phyloP scores from a whole-genome alignment of 2,888 invertebrate genomes.

The Chirona hameri region DNA sequence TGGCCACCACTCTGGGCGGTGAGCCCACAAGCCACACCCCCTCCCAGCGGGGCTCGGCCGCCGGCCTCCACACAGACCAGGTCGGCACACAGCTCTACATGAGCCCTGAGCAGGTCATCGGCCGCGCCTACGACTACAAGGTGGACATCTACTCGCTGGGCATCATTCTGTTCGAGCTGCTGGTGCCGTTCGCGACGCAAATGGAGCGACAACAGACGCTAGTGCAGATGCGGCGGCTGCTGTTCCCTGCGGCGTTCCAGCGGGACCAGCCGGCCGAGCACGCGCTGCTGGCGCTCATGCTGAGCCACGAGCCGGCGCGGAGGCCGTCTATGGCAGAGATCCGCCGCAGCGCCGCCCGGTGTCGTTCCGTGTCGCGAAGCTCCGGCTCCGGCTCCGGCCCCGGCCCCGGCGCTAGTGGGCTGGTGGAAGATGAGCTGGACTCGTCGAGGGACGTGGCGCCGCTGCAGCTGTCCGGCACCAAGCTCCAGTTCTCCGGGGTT shows the following conservation, averaged over 20 bases:
- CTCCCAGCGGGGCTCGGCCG: constrained; percentile 32
- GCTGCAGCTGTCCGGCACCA: too few species aligned
- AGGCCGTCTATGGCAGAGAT: constrained; percentile 55
- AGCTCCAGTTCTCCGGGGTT: too few species aligned
- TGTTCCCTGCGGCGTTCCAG: constrained; percentile 67
- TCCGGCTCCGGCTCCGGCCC: neutral
- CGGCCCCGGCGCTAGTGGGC: too few species aligned
- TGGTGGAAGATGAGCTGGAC: neutral
- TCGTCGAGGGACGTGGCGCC: neutral
- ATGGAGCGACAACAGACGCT: constrained; percentile 77
- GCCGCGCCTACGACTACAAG: constrained; percentile 74
- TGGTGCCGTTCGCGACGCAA: constrained; percentile 84
- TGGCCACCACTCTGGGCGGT: constrained; percentile 75
- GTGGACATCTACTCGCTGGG: constrained; percentile 95
- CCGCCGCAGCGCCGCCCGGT: constrained; percentile 46
- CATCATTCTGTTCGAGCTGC: constrained; percentile 86
- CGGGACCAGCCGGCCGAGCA: constrained; percentile 38
- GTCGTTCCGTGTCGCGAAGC: constrained; percentile 50
- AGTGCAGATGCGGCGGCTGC: constrained; percentile 60
- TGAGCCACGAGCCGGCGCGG: constrained; percentile 65
- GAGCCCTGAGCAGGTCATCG: constrained; percentile 89
- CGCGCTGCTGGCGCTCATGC: constrained; percentile 53
- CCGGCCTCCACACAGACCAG: constrained; percentile 53
- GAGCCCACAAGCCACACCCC: constrained; percentile 37
- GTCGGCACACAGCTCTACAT: constrained; percentile 93